These are phyloP conservation scores for Gadus chalcogrammus DNA, from an alignment of 2,113 vertebrate species.

Conservation along the genomic window DNA sequence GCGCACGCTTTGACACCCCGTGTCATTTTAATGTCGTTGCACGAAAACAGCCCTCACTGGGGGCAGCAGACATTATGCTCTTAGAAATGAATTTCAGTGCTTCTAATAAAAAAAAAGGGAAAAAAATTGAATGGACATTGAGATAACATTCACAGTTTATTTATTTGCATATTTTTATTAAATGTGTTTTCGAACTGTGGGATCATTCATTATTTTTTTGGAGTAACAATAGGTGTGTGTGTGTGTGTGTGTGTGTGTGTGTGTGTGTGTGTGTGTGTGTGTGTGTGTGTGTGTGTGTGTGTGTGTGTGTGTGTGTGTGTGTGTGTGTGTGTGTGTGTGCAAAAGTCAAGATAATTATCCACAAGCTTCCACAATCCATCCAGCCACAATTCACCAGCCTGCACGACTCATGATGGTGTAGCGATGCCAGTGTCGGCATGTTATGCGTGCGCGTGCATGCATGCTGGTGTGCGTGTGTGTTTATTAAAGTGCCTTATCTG, in stretches of 20 bases:
- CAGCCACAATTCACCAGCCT: too few relatives aligned
- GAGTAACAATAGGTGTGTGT: not conserved
- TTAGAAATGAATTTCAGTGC: constrained; percentile 38
- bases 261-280: too few relatives aligned
- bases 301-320: too few relatives aligned
- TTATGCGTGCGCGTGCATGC: not conserved
- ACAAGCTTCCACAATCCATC: too few relatives aligned
- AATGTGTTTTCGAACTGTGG: not conserved
- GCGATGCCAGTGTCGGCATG: not conserved
- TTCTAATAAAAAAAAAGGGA: constrained; percentile 20
- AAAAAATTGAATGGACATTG: too few relatives aligned
- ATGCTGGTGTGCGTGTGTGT: constrained; percentile 32
- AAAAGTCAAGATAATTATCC: too few relatives aligned
- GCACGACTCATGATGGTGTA: not conserved
- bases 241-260: too few relatives aligned
- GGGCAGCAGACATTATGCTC: constrained; percentile 58
- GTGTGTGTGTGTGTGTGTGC: too few relatives aligned
- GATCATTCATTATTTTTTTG: too few relatives aligned
- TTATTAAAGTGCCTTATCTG: constrained; percentile 63
- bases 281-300: too few relatives aligned
- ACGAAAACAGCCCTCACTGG: constrained; percentile 57
- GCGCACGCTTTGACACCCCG: constrained; percentile 38
- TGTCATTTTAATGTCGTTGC: constrained; percentile 65
- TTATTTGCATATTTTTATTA: not conserved
- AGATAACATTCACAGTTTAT: constrained; percentile 19